Base-by-base conservation (phyloP, 2,797 vertebrate genomes). In the Apogon hyalosoma region DNA sequence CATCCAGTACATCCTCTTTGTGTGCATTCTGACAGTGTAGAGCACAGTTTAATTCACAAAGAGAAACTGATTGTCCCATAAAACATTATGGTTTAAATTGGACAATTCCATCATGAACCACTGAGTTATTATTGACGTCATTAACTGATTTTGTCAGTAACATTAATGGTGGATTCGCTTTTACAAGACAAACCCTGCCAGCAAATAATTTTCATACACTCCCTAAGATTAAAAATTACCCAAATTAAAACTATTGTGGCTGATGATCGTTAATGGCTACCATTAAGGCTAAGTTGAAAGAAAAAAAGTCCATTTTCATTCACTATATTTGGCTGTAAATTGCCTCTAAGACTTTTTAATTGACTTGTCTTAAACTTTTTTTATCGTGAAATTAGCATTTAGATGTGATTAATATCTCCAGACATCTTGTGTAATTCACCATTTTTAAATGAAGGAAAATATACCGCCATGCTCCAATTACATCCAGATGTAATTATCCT, bases 361-460 rank as follows among this genome's bases (percentile, higher is more conserved):
- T 42, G 58, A 58, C 61, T 75, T 64, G 71, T 58, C 56, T 54
- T 57, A n/a, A 72, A 72, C 28, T 57, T 74, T 45, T n/a, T 57
- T 41, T 12, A 63, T 50, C 56, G 7, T 1, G 28, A 63, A 24
- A 71, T 73, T 41, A 59, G 45, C 48, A 50, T 73, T 79, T 64
- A 19, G 57, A 65, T 18, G 13, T 70, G 80, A 85, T 78, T 70
- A 72, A 73, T 75, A 71, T 80, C 71, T 76, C 38, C 49, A 81
- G 70, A 81, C 50, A 42, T 68, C 47, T 58, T 46, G 15, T 53
- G 43, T 63, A 75, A 68, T 73, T 58, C 52, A 39, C 31, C 46
- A 28, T 24, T 40, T 52, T 31, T 48, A 74, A 80, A 73, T 63
- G 63, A 61, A 68, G 73, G 54, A 60, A 74, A 77, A 78, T 62